A percentile compares a stretch with the other conserved stretches of the same genome.
phyloP scores from a whole-genome alignment of 1,140 invertebrate genomes.

The Diplogasteroides magnus region DNA sequence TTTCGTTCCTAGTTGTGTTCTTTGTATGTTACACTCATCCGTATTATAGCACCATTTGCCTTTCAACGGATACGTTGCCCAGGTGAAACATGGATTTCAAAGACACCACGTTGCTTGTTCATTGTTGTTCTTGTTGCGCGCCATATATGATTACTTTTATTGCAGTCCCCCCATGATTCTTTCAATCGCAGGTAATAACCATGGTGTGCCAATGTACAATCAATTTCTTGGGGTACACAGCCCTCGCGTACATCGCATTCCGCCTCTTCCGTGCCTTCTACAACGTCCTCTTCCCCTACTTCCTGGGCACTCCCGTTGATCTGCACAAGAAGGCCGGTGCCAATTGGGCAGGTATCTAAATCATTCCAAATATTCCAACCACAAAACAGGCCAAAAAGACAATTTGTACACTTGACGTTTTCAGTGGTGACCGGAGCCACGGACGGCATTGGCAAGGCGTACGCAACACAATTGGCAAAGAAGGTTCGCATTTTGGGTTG shows the following conservation, averaged over 20 bases:
- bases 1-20: too few species aligned
- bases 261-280: not conserved
- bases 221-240: not conserved
- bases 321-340: not conserved
- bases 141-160: too few species aligned
- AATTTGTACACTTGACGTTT: not conserved
- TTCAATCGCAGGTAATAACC: too few species aligned
- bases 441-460: constrained; percentile 31
- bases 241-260: not conserved
- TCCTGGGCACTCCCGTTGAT: not conserved
- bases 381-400: too few species aligned
- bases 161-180: too few species aligned
- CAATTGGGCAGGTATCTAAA: not conserved
- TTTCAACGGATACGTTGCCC: too few species aligned
- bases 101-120: too few species aligned
- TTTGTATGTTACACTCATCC: too few species aligned
- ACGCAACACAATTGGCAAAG: constrained; percentile 13
- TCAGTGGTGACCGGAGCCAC: constrained; percentile 24
- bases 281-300: not conserved
- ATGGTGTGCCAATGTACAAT: not conserved
- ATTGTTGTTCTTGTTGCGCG: too few species aligned
- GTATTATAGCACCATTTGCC: too few species aligned
- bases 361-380: not conserved
- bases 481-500: too few species aligned
- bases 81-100: too few species aligned